Base-by-base conservation (phyloP, 2,113 vertebrate genomes). In the Misgurnus anguillicaudatus region DNA sequence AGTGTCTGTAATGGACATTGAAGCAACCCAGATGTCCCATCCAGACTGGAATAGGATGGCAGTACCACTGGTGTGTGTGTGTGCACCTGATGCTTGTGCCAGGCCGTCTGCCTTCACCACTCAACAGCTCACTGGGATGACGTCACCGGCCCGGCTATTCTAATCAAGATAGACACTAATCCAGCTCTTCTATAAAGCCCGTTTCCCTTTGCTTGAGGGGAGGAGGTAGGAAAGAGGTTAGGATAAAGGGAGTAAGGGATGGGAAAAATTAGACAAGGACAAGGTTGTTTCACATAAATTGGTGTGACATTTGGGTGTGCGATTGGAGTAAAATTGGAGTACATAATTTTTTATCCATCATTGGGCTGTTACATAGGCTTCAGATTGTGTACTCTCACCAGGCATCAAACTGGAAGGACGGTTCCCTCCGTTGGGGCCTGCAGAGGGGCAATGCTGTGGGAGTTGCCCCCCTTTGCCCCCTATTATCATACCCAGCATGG, bases 131-230 rank as follows among this genome's bases (percentile, higher is more conserved):
- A 48, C 87, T 45, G 3, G 47, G 66, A 84, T 91, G 89, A 92
- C 90, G 91, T 92, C 91, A 93, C 85, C 81, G 75, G 47, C 71
- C 84, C 78, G 70, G 79, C 86, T 82, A 84, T 84, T 71, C 78
- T 93, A 93, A 92, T 93, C 82, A 87, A 92, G 91, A 91, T 84
- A 88, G 92, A 90, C 92, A 75, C 74, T 93, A 93, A 93, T 93
- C 90, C 91, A 24, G 85, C 87, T 90, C 85, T 83, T 85, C 86
- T 89, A 87, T 88, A 92, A 91, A 91, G 87, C 90, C 87, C 71
- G 84, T 86, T 85, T 85, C 77, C 24, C 80, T 70, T 84, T 85
- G 75, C 79, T 60, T 71, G 73, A 78, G 80, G 71, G 53, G 63
- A 31, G 80, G 80, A 66, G 68, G 74, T 79, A 83, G 80, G 68